Evolutionary conservation across 2,888 invertebrate genomes (phyloP).

Genomic region (Phyllotreta cruciferae): DNA sequence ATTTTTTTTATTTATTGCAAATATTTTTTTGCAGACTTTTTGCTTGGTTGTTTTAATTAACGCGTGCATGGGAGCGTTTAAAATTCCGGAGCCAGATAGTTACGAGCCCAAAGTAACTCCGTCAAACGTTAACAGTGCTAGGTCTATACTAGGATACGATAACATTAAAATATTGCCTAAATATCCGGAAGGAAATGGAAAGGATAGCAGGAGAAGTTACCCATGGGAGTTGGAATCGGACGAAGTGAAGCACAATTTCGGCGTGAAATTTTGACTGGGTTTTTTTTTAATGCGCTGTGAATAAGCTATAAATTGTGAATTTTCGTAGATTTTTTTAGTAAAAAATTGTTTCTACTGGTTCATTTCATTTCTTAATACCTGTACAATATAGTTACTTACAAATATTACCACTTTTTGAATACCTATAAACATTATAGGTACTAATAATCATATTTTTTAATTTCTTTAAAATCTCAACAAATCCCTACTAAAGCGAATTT

Average conservation of each 20-base stretch:
- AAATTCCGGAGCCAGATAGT: slow-evolving; percentile 33
- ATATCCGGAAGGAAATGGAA: not conserved
- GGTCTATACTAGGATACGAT: slow-evolving; percentile 36
- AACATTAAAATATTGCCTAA: slow-evolving; percentile 32
- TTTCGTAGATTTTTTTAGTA: no score
- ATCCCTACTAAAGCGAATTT: no score
- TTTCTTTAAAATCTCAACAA: no score
- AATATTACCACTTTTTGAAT: no score
- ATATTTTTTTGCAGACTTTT: slow-evolving; percentile 16
- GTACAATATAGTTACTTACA: no score
- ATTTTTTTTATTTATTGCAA: no score
- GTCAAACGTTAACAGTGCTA: slow-evolving; percentile 30
- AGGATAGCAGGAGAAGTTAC: slow-evolving; percentile 15
- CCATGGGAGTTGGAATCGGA: slow-evolving; percentile 18
- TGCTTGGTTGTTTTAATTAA: slow-evolving; percentile 6
- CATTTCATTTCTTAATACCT: no score
- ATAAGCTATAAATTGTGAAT: no score
- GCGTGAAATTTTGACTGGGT: not conserved
- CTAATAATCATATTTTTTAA: no score
- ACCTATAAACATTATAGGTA: no score
- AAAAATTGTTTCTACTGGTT: no score
- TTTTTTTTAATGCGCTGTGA: no score
- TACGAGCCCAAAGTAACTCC: slow-evolving; percentile 34
- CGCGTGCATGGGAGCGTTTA: not conserved
- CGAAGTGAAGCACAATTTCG: slow-evolving; percentile 23